Base-by-base conservation (phyloP, 2,113 vertebrate genomes). In the Xiphophorus couchianus region DNA sequence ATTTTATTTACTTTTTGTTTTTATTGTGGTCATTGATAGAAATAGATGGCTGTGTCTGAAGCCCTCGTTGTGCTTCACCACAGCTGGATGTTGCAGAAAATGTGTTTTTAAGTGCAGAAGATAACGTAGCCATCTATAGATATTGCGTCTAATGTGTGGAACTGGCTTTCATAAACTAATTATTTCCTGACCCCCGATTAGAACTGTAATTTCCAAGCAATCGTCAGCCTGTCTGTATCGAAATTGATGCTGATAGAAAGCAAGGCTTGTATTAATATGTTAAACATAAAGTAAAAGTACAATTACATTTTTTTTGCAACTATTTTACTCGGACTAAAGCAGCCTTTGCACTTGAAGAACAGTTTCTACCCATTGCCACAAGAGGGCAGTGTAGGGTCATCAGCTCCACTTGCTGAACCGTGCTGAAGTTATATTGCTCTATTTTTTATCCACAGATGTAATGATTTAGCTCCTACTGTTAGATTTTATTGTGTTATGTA, bases 361-460 rank as follows among this genome's bases (percentile, higher is more conserved):
- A 81, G 66, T 1, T 79, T 71, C 39, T 60, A 0, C 39, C 82
- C 90, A 30, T 29, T 29, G 71, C 87, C 91, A 89, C 84, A 81
- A 87, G 91, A 89, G 88, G 84, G 74, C 90, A 78, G 7, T 77
- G 68, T 62, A 51, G 84, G 62, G 76, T 81, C 72, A 71, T 51
- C 7, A 48, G 35, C 68, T n/a, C 39, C 37, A 69, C 71, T 62
- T 0, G 7, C 64, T 65, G 71, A 33, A 11, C 8, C n/a, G 30
- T 37, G 8, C 28, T 0, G 10, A 25, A 27, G 37, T 5, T 25
- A 14, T 1, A 0, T 48, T 42, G 14, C 14, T 42, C 14, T 42
- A 7, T 22, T 5, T 54, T n/a, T 19, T 58, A n/a, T 58, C 22
- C n/a, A 10, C 51, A n/a, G 51, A n/a, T n/a, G 22, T 58, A 58